These are phyloP conservation scores for Hippocampus kuda DNA, from an alignment of 2,797 vertebrate genomes.

Conservation along the genomic window DNA sequence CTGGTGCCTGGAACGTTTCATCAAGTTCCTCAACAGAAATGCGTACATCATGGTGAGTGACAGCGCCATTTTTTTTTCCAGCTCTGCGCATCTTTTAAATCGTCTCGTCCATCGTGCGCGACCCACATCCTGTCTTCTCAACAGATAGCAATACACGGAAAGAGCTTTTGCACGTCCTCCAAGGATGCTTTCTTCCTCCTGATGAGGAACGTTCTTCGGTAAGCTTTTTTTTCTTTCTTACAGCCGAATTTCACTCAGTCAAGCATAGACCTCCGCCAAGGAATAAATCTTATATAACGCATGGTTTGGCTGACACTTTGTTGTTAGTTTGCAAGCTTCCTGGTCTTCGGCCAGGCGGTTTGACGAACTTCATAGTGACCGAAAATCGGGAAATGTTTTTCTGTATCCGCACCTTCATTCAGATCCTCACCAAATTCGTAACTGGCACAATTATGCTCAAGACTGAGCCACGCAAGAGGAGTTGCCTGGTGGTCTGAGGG, in stretches of 20 bases:
- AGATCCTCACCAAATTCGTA: no score
- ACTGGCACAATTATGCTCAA: no score
- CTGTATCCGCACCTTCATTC: no score
- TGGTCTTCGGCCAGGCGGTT: not conserved
- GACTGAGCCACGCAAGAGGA: no score
- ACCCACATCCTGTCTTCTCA: conserved; percentile 5
- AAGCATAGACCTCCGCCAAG: not conserved
- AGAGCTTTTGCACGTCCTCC: conserved; percentile 89
- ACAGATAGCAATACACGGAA: conserved; percentile 94
- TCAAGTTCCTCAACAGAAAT: conserved; percentile 94
- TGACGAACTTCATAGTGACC: no score
- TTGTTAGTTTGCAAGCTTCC: not conserved
- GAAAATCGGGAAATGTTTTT: no score
- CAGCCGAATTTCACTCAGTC: not conserved
- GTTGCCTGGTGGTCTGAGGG: no score
- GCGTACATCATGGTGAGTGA: conserved; percentile 92
- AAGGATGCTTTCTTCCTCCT: conserved; percentile 87
- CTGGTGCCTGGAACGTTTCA: conserved; percentile 90
- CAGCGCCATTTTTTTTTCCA: not conserved
- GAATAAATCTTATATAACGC: no score
- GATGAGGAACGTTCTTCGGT: conserved; percentile 94
- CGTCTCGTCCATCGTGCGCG: no score
- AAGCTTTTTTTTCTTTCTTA: conserved; percentile 24
- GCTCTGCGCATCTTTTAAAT: not conserved
- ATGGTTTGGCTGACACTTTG: not conserved